phyloP scores from a whole-genome alignment of 2,113 vertebrate species.

The Plectropomus leopardus region DNA sequence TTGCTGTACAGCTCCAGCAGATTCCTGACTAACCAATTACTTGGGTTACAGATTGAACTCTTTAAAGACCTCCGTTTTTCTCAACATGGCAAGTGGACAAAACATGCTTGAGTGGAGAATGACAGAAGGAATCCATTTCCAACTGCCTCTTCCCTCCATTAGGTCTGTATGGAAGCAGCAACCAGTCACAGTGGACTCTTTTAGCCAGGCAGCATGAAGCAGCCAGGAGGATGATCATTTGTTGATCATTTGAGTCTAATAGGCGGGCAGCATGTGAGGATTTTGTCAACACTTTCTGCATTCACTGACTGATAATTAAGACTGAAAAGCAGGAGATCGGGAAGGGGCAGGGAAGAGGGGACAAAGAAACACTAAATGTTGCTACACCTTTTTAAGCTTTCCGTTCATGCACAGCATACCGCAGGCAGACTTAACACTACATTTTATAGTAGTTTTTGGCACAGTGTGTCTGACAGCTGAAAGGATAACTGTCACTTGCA shows the following conservation, averaged over 20 bases:
- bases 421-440: not conserved
- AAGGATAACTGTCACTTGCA: no score
- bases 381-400: not conserved
- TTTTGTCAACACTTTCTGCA: conserved; percentile 6
- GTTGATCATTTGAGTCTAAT: conserved; percentile 10
- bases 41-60: conserved; percentile 11
- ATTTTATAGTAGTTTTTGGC: not conserved
- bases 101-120: conserved; percentile 42
- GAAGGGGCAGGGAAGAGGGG: not conserved
- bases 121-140: conserved; percentile 50
- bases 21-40: not conserved
- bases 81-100: conserved; percentile 5
- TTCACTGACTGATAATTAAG: conserved; percentile 15
- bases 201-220: conserved; percentile 26
- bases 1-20: not conserved
- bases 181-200: conserved; percentile 8
- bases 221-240: conserved; percentile 50
- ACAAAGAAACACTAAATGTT: not conserved
- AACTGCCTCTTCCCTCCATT: conserved; percentile 27
- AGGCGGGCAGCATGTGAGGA: not conserved
- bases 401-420: no score
- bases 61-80: conserved; percentile 3
- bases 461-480: not conserved
- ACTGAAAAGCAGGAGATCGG: not conserved
- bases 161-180: conserved; percentile 27